Percentiles rank a stretch among this genome's conserved stretches.
Evolutionary conservation across 2,113 vertebrate species (phyloP).

Genomic region (Cololabis saira): DNA sequence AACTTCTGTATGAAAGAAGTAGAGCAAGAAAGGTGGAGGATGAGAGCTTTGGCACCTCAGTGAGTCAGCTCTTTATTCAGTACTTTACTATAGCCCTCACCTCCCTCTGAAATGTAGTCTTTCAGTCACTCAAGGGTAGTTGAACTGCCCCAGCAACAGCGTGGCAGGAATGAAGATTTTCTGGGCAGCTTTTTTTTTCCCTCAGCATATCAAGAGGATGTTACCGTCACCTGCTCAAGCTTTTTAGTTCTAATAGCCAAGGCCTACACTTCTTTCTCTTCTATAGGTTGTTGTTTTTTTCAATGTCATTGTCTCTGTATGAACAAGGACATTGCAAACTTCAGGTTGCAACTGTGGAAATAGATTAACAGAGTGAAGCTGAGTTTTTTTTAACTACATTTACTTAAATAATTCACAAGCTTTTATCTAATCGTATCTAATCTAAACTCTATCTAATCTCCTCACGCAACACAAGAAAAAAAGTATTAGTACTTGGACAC

Average conservation of each 20-base stretch:
- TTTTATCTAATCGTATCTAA: too few relatives aligned
- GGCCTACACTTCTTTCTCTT: not conserved
- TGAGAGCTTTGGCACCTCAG: conserved; percentile 28
- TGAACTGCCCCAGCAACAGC: conserved; percentile 46
- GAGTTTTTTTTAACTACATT: too few relatives aligned
- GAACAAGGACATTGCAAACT: too few relatives aligned
- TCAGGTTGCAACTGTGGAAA: too few relatives aligned
- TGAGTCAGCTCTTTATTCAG: conserved; percentile 41
- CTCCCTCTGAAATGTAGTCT: conserved; percentile 15
- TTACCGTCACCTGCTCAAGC: conserved; percentile 33
- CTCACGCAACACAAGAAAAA: too few relatives aligned
- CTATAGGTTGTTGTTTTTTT: not conserved
- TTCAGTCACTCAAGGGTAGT: conserved; percentile 30
- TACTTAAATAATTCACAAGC: too few relatives aligned
- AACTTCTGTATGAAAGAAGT: conserved; percentile 19
- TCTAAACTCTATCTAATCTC: too few relatives aligned
- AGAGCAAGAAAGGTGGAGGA: conserved; percentile 25
- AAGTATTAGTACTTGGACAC: too few relatives aligned
- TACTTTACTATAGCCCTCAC: not conserved
- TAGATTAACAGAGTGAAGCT: too few relatives aligned
- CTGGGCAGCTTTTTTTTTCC: conserved; percentile 56
- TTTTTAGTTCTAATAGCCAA: conserved; percentile 14
- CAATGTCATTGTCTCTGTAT: not conserved
- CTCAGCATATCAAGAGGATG: conserved; percentile 38
- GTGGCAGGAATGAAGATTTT: conserved; percentile 66